Percentiles rank a stretch among this genome's conserved stretches.
Evolutionary conservation across 2,888 invertebrate genomes (phyloP).

Genomic region (Plagodis dolabraria): DNA sequence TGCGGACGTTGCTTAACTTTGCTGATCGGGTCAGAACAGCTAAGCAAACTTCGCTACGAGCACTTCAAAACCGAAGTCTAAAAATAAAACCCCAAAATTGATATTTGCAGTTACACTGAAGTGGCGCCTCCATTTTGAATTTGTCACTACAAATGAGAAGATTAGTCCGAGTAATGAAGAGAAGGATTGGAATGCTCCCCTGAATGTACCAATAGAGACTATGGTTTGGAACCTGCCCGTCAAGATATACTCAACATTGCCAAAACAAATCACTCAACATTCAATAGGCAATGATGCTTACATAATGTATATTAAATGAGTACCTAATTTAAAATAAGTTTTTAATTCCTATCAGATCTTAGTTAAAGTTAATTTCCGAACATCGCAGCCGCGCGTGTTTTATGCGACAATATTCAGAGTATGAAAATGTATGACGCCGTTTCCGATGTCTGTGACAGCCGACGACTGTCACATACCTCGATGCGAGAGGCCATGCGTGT

Average conservation of each 20-base stretch:
- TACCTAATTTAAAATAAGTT: not conserved
- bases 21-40: too few species aligned
- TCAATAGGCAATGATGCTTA: slow-evolving; percentile 77
- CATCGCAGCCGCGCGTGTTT: too few species aligned
- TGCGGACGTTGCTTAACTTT: too few species aligned
- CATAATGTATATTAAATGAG: slow-evolving; percentile 64
- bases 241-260: slow-evolving; percentile 96
- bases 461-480: too few species aligned
- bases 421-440: too few species aligned
- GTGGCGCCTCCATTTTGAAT: slow-evolving; percentile 99
- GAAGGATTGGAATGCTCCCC: slow-evolving; percentile 92
- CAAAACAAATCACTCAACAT: slow-evolving; percentile 91
- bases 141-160: slow-evolving; percentile 93
- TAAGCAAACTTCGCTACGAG: too few species aligned
- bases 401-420: too few species aligned
- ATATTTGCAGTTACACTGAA: slow-evolving; percentile 90
- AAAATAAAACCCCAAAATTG: not conserved
- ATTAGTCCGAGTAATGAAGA: slow-evolving; percentile 84
- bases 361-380: too few species aligned
- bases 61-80: too few species aligned
- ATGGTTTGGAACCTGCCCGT: slow-evolving; percentile 99
- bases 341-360: too few species aligned
- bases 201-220: slow-evolving; percentile 96
- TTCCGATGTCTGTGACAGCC: too few species aligned
- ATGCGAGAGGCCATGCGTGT: too few species aligned